Conservation (phyloP, 2,797 vertebrate genomes). For the Micromesistius poutassou region DNA sequence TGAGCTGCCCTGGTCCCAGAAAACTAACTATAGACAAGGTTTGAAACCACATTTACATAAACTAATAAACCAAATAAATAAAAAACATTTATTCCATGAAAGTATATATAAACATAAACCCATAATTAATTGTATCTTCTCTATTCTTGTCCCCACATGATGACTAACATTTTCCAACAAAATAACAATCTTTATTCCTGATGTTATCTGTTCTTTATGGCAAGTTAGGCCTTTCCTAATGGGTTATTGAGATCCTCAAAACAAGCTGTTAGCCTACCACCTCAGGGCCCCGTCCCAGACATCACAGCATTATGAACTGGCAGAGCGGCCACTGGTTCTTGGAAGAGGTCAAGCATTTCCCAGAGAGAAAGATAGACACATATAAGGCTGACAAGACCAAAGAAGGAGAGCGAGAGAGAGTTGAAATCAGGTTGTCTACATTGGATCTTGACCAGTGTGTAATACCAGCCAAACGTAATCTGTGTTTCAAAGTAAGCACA, state of each 20-base stretch:
- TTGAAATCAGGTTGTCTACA: neutral
- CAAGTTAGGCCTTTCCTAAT: neutral
- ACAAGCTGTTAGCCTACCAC: neutral
- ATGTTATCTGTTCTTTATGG: neutral
- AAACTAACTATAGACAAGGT: conserved; percentile 81
- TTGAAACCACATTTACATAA: neutral
- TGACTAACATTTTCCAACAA: neutral
- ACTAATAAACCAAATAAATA: too few relatives aligned
- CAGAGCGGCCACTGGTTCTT: conserved; percentile 23
- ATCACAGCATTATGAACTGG: conserved; percentile 19
- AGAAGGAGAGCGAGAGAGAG: neutral
- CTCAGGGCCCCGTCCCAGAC: neutral
- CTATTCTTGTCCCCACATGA: neutral
- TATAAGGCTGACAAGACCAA: neutral
- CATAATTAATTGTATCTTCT: neutral
- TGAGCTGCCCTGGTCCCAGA: conserved; percentile 90
- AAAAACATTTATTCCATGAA: too few relatives aligned
- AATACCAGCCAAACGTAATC: neutral
- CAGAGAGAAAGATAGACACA: neutral
- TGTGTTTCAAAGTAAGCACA: neutral
- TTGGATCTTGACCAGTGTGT: neutral
- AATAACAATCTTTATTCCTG: neutral
- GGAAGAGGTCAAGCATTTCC: conserved; percentile 29
- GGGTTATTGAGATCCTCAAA: neutral
- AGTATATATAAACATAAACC: too few relatives aligned